A percentile compares a stretch with the other conserved stretches of the same genome.
Evolutionary conservation across 2,113 vertebrate genomes (phyloP).

Genomic region (Bubalus kerabau): DNA sequence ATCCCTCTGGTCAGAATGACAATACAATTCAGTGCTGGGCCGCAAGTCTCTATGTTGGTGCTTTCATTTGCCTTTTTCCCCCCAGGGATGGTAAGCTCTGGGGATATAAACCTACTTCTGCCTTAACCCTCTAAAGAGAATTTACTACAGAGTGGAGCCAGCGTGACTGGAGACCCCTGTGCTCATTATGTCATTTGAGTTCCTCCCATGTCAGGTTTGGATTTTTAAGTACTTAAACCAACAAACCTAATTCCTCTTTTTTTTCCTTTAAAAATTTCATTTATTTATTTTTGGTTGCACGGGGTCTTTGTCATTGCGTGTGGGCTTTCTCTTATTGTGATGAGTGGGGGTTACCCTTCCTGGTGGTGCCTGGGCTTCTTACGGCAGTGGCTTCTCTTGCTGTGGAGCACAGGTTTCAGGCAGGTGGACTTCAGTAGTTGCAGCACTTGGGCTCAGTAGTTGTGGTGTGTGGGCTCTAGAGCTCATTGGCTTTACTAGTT

Average conservation of each 20-base stretch:
- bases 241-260: background rate
- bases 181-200: background rate
- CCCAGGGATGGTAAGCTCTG: background rate
- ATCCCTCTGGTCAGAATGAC: background rate
- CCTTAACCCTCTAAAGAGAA: background rate
- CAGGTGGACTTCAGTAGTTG: background rate
- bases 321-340: background rate
- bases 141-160: background rate
- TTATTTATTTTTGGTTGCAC: background rate
- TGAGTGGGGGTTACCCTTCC: background rate
- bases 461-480: background rate
- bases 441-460: background rate
- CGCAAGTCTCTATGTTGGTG: background rate
- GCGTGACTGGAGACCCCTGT: background rate
- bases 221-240: background rate
- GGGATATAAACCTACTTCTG: background rate
- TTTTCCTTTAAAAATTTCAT: background rate
- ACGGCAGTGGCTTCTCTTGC: background rate
- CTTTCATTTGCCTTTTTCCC: background rate
- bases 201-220: background rate
- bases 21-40: background rate
- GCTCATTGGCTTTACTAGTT: background rate
- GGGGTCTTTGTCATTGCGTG: background rate
- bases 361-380: background rate
- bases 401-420: background rate